phyloP scores from a whole-genome alignment of 2,888 invertebrate species.

The Caenorhabditis drosophilae region DNA sequence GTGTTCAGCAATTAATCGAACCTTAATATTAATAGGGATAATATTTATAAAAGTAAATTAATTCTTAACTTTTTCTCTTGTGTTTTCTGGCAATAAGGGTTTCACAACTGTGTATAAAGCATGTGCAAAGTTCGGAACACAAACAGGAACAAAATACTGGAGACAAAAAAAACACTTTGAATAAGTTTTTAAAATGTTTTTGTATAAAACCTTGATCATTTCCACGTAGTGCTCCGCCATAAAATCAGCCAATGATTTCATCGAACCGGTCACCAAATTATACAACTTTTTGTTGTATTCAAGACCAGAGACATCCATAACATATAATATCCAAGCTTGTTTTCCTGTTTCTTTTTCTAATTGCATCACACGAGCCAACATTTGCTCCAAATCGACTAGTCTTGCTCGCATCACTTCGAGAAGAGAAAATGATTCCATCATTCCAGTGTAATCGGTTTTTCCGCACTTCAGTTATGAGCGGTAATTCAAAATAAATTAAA shows the following conservation, averaged over 20 bases:
- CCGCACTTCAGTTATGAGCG: slow-evolving; percentile 46
- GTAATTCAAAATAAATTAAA: not conserved
- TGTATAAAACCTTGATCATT: slow-evolving; percentile 52
- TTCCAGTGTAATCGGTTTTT: slow-evolving; percentile 58
- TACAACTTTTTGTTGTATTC: slow-evolving; percentile 60
- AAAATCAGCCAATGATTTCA: slow-evolving; percentile 60
- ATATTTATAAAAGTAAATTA: not conserved
- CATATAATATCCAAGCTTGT: slow-evolving; percentile 62
- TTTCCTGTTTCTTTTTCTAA: slow-evolving; percentile 61
- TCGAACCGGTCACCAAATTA: slow-evolving; percentile 57
- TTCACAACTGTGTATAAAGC: slow-evolving; percentile 58
- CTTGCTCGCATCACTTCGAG: slow-evolving; percentile 61
- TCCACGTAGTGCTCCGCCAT: slow-evolving; percentile 67
- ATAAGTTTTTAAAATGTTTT: not conserved
- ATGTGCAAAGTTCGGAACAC: slow-evolving; percentile 57
- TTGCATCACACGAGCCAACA: slow-evolving; percentile 56
- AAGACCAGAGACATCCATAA: slow-evolving; percentile 63
- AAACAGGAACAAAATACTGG: slow-evolving; percentile 58
- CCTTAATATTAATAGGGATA: slow-evolving; percentile 7
- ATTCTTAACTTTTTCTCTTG: slow-evolving; percentile 53
- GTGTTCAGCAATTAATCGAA: slow-evolving; percentile 38
- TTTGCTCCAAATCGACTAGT: slow-evolving; percentile 59
- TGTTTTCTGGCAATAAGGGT: slow-evolving; percentile 62
- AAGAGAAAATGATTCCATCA: slow-evolving; percentile 57
- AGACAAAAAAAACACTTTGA: not conserved